Percentiles rank a stretch among this genome's conserved stretches.
These are phyloP conservation scores for Choloepus hoffmanni DNA, from an alignment of 2,113 vertebrate species.

Conservation along the genomic window DNA sequence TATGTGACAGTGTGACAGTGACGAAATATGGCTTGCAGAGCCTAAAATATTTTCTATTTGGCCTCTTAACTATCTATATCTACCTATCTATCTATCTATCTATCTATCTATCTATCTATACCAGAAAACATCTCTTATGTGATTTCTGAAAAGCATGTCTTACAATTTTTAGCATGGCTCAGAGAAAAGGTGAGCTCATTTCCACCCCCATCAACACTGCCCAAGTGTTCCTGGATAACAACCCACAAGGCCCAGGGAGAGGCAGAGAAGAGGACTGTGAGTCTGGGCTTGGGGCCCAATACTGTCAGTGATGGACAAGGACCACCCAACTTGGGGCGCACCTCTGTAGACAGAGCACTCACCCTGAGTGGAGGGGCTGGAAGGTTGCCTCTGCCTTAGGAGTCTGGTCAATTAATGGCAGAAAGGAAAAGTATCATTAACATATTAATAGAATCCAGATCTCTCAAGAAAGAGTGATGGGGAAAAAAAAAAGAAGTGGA, in stretches of 20 bases:
- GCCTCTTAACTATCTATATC: too few species aligned
- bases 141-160: neutral
- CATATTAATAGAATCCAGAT: neutral
- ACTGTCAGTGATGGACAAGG: neutral
- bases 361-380: neutral
- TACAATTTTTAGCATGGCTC: neutral
- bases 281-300: neutral
- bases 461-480: neutral
- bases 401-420: neutral
- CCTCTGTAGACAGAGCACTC: neutral
- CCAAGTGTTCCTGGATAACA: neutral
- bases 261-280: accelerated
- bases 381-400: neutral
- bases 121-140: neutral
- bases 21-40: neutral
- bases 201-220: neutral
- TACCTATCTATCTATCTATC: too few species aligned
- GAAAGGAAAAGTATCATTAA: neutral
- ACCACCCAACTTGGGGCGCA: accelerated
- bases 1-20: neutral
- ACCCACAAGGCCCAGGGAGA: neutral
- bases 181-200: neutral
- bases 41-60: neutral
- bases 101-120: too few species aligned
- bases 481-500: too few species aligned